A percentile compares a stretch with the other conserved stretches of the same genome.
These are phyloP conservation scores for Zaprionus tsacasi DNA, from an alignment of 1,140 invertebrate species.

Conservation along the genomic window DNA sequence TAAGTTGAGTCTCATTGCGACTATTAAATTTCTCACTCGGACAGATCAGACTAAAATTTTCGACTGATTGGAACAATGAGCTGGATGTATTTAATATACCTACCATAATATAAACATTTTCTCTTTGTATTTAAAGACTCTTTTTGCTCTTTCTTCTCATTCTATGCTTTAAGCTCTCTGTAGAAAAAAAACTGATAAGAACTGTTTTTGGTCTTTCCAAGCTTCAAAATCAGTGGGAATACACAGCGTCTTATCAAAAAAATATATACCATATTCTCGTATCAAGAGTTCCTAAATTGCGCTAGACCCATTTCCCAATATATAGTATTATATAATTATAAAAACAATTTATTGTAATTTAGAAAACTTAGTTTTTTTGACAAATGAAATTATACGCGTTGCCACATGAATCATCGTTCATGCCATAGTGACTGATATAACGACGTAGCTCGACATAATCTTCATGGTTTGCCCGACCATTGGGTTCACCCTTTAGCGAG, in stretches of 20 bases:
- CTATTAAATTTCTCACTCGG: background rate
- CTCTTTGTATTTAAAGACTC: background rate
- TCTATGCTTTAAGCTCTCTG: background rate
- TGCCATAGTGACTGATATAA: background rate
- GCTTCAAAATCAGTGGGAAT: too few species aligned
- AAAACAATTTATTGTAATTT: background rate
- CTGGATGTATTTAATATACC: background rate
- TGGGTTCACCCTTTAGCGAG: background rate
- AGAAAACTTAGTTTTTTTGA: background rate
- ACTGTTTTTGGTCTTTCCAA: too few species aligned
- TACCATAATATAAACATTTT: too few species aligned
- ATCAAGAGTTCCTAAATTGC: too few species aligned
- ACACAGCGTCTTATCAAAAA: too few species aligned
- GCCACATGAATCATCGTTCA: conserved; percentile 5
- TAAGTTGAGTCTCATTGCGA: background rate
- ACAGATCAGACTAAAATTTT: background rate
- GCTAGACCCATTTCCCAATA: too few species aligned
- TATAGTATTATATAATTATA: too few species aligned
- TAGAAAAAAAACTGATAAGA: background rate
- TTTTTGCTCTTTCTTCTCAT: background rate
- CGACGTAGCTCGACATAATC: background rate
- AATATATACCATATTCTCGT: too few species aligned
- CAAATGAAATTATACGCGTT: conserved; percentile 17
- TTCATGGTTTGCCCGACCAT: background rate
- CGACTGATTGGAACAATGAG: background rate